Conservation (phyloP, 2,113 vertebrate species). For the Thymallus thymallus region DNA sequence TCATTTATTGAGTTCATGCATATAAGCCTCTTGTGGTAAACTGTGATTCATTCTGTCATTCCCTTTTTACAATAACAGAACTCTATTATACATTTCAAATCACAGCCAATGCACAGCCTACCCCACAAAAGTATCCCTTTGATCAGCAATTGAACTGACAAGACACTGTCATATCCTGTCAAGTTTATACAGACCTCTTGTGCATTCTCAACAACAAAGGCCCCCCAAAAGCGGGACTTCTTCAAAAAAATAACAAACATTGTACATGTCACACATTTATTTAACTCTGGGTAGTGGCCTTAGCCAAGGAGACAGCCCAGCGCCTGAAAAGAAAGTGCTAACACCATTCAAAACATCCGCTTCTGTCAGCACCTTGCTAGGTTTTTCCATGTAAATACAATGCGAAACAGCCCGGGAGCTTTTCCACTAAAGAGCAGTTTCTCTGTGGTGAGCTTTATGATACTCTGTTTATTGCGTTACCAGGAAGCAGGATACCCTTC, state of each 20-base stretch:
- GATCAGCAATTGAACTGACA: slow-evolving; percentile 7
- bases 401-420: slow-evolving; percentile 12
- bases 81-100: too few relatives aligned
- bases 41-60: too few relatives aligned
- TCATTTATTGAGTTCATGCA: too few relatives aligned
- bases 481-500: slow-evolving; percentile 9
- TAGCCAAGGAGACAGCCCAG: slow-evolving; percentile 26
- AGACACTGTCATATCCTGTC: background rate
- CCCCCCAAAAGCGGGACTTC: slow-evolving; percentile 4
- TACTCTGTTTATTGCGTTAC: slow-evolving; percentile 43
- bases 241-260: background rate
- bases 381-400: slow-evolving; percentile 29
- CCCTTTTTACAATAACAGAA: too few relatives aligned
- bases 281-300: slow-evolving; percentile 30
- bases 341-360: slow-evolving; percentile 30
- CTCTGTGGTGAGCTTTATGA: background rate
- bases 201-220: slow-evolving; percentile 8
- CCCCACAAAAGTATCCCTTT: too few relatives aligned
- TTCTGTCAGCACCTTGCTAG: slow-evolving; percentile 48
- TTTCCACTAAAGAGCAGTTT: slow-evolving; percentile 39
- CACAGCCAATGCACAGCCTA: too few relatives aligned
- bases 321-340: slow-evolving; percentile 36
- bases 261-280: slow-evolving; percentile 29
- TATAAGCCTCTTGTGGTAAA: too few relatives aligned
- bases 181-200: slow-evolving; percentile 18